Conservation (phyloP, 2,797 vertebrate genomes). For the Pseudocheirus occidentalis region DNA sequence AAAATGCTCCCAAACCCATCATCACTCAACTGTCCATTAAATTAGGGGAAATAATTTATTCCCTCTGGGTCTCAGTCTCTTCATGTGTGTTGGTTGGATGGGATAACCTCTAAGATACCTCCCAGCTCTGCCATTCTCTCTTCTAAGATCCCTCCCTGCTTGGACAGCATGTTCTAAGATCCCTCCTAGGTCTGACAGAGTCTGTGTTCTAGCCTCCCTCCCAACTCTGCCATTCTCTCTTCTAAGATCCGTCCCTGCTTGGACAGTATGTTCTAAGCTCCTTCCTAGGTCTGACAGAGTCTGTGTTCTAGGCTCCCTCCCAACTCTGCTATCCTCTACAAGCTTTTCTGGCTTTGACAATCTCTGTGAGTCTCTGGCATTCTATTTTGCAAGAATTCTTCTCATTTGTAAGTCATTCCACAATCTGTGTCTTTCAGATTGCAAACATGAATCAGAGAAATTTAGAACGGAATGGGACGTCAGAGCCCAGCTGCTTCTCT, state of each 20-base stretch:
- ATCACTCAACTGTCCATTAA: background rate
- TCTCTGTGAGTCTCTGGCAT: background rate
- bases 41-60: background rate
- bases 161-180: too few relatives aligned
- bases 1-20: background rate
- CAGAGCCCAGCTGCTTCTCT: background rate
- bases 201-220: too few relatives aligned
- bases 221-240: background rate
- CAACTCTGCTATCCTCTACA: background rate
- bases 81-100: background rate
- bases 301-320: background rate
- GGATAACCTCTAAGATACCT: background rate
- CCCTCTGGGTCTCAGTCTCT: background rate
- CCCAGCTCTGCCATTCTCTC: background rate
- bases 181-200: too few relatives aligned
- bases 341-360: background rate
- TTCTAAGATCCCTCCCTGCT: background rate
- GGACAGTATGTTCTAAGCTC: background rate
- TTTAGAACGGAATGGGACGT: background rate
- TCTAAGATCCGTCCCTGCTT: background rate
- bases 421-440: background rate
- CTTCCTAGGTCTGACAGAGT: background rate
- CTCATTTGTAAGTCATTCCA: background rate
- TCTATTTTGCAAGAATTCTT: background rate
- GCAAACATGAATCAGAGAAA: slow-evolving; percentile 3